Evolutionary conservation across 2,113 vertebrate species (phyloP).

Genomic region (Lipotes vexillifer): DNA sequence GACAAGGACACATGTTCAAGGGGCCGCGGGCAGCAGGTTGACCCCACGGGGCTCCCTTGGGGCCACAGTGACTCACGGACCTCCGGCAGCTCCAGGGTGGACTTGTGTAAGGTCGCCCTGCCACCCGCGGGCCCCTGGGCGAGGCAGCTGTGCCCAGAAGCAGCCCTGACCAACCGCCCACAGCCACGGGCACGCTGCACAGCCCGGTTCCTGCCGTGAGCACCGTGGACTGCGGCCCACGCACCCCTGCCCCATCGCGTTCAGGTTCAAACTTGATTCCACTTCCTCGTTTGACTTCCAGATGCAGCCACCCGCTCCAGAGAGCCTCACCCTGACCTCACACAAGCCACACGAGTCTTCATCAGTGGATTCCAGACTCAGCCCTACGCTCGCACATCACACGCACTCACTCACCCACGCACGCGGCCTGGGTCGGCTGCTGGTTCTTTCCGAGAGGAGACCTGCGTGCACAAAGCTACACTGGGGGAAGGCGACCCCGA

Average conservation of each 20-base stretch:
- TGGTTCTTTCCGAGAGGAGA: background rate
- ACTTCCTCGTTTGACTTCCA: conserved; percentile 51
- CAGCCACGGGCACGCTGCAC: background rate
- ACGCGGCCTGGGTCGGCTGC: fast-evolving
- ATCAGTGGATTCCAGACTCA: background rate
- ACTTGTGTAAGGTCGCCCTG: too few relatives aligned
- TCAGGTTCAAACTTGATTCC: conserved; percentile 38
- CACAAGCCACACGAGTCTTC: fast-evolving
- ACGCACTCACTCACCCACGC: fast-evolving
- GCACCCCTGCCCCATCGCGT: conserved; percentile 43
- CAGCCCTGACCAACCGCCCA: fast-evolving
- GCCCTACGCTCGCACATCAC: background rate
- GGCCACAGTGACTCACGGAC: fast-evolving
- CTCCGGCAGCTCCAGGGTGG: fast-evolving
- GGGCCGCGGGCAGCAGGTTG: too few relatives aligned
- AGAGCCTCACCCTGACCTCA: background rate
- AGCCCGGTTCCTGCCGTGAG: fast-evolving
- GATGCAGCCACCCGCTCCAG: background rate
- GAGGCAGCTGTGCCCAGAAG: fast-evolving
- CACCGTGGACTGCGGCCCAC: conserved; percentile 11
- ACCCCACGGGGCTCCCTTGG: fast-evolving
- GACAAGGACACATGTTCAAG: fast-evolving
- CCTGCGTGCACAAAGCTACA: fast-evolving
- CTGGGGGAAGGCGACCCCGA: too few relatives aligned
- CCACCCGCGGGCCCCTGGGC: background rate